Evolutionary conservation across 2,113 vertebrate species (phyloP).

Genomic region (Perccottus glenii): DNA sequence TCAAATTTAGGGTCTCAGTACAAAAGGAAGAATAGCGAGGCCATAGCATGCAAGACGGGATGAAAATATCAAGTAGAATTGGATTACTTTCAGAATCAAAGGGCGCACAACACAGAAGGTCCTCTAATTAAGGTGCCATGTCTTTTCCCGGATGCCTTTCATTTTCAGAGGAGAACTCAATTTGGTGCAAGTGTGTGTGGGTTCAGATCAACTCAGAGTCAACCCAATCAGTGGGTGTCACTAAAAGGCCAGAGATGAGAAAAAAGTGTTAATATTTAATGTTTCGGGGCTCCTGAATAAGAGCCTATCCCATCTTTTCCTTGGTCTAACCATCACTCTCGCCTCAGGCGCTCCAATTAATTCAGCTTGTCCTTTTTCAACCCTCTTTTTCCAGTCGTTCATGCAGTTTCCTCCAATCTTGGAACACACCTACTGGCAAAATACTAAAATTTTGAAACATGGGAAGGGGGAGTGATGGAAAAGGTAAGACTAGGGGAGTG

Average conservation of each 20-base stretch:
- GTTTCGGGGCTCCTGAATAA: constrained; percentile 57
- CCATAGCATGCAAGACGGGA: constrained; percentile 25
- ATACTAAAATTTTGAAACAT: constrained; percentile 36
- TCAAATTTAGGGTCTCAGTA: constrained; percentile 14
- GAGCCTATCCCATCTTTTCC: constrained; percentile 46
- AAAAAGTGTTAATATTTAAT: constrained; percentile 84
- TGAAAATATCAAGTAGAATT: constrained; percentile 69
- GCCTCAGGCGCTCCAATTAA: constrained; percentile 77
- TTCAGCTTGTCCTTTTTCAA: constrained; percentile 52
- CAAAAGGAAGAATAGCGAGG: constrained; percentile 15
- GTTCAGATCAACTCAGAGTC: constrained; percentile 47
- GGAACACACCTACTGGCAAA: constrained; percentile 46
- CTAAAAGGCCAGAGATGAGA: constrained; percentile 75
- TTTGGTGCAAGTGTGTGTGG: constrained; percentile 40
- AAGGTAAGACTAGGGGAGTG: constrained; percentile 4
- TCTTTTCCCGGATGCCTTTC: constrained; percentile 59
- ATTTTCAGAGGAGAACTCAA: constrained; percentile 67
- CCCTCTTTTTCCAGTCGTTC: constrained; percentile 30
- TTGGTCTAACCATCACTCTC: constrained; percentile 43
- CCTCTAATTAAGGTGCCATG: constrained; percentile 55
- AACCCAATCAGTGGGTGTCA: constrained; percentile 78
- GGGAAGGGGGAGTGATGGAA: constrained; percentile 14
- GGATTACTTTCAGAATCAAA: constrained; percentile 71
- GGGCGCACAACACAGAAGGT: constrained; percentile 53
- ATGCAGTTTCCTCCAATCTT: constrained; percentile 38